Evolutionary conservation across 1,140 invertebrate genomes (phyloP), one percentile per base, ranked within the genome.

Genomic region (Lethocerus indicus): DNA sequence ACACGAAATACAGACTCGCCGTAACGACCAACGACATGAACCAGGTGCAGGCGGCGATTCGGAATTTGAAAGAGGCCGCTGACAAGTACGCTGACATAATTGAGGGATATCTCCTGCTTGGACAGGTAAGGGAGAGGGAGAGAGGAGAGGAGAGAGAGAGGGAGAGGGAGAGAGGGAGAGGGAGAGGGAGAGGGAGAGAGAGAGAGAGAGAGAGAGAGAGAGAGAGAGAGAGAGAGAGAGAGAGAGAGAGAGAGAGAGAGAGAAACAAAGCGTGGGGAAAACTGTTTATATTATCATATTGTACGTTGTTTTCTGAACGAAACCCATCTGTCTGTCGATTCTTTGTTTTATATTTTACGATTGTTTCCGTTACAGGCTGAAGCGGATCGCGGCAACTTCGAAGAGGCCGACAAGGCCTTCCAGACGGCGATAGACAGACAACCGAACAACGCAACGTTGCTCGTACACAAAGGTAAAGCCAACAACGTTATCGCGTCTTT

Each of bases 391-490:
- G 76, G 83, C 59, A 73, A 88, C 53, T 93, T 76, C 68, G 70
- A 76, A 18, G 74, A 85, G 61, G 88, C 90, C 5, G 85, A 93
- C 56, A 64, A 73, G 18, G 76, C 81, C 53, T 93, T 89, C 65
- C 69, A 76, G 43, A 81, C 84, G 67, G 87, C 88, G 3, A 67
- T 86, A 16, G 72, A 81, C 61, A 68, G 85, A 47, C 87, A 94
- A 60, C 84, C 87, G 9, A 70, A 78, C 25, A 92, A 94, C 74
- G 84, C 88, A 6, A 81, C 79, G 25, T 68, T 88, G 20, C 76
- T 82, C 59, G 90, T 96, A 16, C 88, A 95, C 61, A 80, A 80
- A 68, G 89, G 82, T 60, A 59, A n/a, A n/a, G n/a, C n/a, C n/a
- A n/a, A n/a, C n/a, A n/a, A n/a, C n/a, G n/a, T n/a, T n/a, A n/a